Conservation (phyloP, 1,140 invertebrate species). For the Vanessa atalanta region DNA sequence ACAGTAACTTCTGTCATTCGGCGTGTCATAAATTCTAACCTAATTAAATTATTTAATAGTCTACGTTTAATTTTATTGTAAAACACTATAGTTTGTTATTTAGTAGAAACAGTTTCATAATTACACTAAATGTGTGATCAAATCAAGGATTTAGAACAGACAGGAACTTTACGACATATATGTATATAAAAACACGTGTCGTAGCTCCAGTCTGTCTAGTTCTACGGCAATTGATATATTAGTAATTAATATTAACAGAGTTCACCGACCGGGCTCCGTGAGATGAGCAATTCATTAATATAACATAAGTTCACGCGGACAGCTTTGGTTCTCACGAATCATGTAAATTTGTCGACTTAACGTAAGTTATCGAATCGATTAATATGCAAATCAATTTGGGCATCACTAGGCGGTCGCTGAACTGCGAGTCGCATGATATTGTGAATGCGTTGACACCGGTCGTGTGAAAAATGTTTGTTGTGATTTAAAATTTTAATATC, state of each 20-base stretch:
- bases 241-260: slow-evolving; percentile 70
- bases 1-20: too few species aligned
- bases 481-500: slow-evolving; percentile 28
- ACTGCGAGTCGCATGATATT: slow-evolving; percentile 65
- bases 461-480: slow-evolving; percentile 55
- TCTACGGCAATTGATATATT: slow-evolving; percentile 44
- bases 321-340: slow-evolving; percentile 75
- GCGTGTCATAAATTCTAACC: too few species aligned
- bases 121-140: too few species aligned
- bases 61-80: too few species aligned
- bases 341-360: slow-evolving; percentile 80
- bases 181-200: background rate
- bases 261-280: slow-evolving; percentile 58
- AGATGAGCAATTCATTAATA: slow-evolving; percentile 80
- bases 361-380: slow-evolving; percentile 80
- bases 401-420: slow-evolving; percentile 78
- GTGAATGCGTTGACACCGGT: slow-evolving; percentile 60
- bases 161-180: background rate
- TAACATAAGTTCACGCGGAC: slow-evolving; percentile 78
- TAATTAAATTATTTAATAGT: too few species aligned
- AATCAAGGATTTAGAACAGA: background rate
- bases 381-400: slow-evolving; percentile 78
- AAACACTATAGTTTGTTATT: too few species aligned
- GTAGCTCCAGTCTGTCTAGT: slow-evolving; percentile 29
- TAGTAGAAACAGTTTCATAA: too few species aligned